Evolutionary conservation across 2,888 invertebrate genomes (phyloP).

Genomic region (Phragmatobia fuliginosa): DNA sequence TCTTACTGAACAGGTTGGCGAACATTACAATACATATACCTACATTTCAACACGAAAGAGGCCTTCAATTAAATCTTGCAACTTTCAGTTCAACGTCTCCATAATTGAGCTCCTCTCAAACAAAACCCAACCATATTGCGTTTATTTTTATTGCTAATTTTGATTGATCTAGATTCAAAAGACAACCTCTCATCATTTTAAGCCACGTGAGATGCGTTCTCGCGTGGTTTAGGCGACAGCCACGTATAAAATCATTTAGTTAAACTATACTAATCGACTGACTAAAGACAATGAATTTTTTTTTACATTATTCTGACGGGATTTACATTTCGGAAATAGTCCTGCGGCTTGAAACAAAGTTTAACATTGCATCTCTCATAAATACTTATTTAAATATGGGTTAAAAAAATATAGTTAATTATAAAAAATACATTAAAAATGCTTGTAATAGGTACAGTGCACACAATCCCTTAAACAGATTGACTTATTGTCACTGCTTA

Average conservation of each 20-base stretch:
- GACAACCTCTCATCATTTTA: not conserved
- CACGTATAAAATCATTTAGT: not conserved
- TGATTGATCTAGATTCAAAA: not conserved
- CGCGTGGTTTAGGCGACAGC: not conserved
- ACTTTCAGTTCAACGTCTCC: conserved; percentile 2
- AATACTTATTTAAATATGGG: not conserved
- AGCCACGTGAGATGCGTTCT: not conserved
- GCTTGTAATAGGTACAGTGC: not conserved
- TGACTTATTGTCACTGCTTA: not conserved
- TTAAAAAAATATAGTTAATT: not conserved
- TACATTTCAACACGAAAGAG: not conserved
- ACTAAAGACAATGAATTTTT: not conserved
- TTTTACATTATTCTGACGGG: not conserved
- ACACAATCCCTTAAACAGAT: not conserved
- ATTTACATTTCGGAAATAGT: too few relatives aligned
- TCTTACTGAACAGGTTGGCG: not conserved
- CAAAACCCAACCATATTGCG: not conserved
- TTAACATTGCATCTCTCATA: too few relatives aligned
- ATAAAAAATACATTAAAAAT: not conserved
- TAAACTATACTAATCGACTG: not conserved
- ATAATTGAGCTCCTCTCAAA: not conserved
- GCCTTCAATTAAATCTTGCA: conserved; percentile 18
- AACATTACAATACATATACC: not conserved
- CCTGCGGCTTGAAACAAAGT: too few relatives aligned
- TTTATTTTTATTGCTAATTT: not conserved